Evolutionary conservation across 1,140 invertebrate genomes (phyloP).

Genomic region (Caenorhabditis latens): DNA sequence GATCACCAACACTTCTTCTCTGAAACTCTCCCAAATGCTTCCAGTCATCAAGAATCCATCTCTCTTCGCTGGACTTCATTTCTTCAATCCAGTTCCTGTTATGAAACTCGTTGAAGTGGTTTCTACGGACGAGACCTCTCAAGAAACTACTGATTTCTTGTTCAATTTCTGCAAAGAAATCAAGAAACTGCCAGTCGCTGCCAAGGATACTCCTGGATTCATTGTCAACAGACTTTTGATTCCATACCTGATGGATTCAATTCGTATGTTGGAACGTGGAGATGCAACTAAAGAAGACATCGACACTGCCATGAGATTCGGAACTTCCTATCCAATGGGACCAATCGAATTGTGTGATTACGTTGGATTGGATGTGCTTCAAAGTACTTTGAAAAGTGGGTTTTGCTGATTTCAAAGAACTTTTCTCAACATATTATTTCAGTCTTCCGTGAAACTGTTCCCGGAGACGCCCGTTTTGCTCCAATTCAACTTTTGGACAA

Average conservation of each 20-base stretch:
- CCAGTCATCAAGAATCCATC: constrained; percentile 40
- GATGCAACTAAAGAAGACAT: constrained; percentile 80
- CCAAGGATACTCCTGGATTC: constrained; percentile 88
- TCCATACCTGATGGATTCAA: constrained; percentile 85
- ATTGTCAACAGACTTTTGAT: constrained; percentile 88
- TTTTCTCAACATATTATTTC: constrained; percentile 66
- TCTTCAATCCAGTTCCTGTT: constrained; percentile 91
- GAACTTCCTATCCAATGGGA: constrained; percentile 81
- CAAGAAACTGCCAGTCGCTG: constrained; percentile 86
- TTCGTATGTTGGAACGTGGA: constrained; percentile 86
- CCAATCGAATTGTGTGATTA: constrained; percentile 81
- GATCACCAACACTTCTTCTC: constrained; percentile 24
- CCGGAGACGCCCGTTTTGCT: constrained; percentile 85
- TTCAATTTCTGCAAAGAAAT: constrained; percentile 85
- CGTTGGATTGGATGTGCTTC: constrained; percentile 81
- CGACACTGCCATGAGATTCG: constrained; percentile 81
- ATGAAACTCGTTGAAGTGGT: constrained; percentile 86
- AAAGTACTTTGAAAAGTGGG: constrained; percentile 81
- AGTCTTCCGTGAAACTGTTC: constrained; percentile 86
- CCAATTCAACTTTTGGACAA: constrained; percentile 83
- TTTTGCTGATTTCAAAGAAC: background rate
- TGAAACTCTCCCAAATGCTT: constrained; percentile 41
- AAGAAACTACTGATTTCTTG: constrained; percentile 84
- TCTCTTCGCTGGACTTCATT: constrained; percentile 82
- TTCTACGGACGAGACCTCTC: constrained; percentile 81